Evolutionary conservation across 1,140 invertebrate genomes (phyloP).

Genomic region (Myzus persicae): DNA sequence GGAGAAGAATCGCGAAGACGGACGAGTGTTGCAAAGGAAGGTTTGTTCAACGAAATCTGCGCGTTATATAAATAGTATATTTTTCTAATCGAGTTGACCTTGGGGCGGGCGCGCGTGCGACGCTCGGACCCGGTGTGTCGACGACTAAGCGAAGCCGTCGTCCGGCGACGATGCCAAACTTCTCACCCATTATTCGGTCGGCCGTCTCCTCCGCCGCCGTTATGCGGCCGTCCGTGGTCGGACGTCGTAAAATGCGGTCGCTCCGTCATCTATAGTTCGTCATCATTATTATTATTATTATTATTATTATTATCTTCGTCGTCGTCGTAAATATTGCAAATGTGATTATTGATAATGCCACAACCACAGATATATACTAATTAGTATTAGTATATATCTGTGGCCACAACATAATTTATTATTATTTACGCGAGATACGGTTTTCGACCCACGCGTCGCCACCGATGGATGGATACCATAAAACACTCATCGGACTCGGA

Average conservation of each 20-base stretch:
- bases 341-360: background rate
- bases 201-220: background rate
- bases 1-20: background rate
- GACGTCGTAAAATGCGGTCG: background rate
- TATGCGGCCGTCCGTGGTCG: background rate
- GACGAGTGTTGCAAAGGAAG: background rate
- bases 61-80: slow-evolving; percentile 52
- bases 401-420: background rate
- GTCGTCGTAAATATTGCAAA: background rate
- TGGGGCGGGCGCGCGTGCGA: slow-evolving; percentile 6
- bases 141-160: slow-evolving; percentile 25
- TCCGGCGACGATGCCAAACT: slow-evolving; percentile 53
- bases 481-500: background rate
- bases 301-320: background rate
- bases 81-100: slow-evolving; percentile 52
- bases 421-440: background rate
- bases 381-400: too few relatives aligned
- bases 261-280: background rate
- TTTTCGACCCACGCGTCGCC: background rate
- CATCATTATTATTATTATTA: background rate
- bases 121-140: slow-evolving; percentile 31
- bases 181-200: slow-evolving; percentile 31
- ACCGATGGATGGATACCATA: background rate
- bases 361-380: too few relatives aligned
- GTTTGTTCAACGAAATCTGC: background rate